Evolutionary conservation across 2,113 vertebrate genomes (phyloP), one percentile per base, ranked within the genome.

Genomic region (Falco punctatus): DNA sequence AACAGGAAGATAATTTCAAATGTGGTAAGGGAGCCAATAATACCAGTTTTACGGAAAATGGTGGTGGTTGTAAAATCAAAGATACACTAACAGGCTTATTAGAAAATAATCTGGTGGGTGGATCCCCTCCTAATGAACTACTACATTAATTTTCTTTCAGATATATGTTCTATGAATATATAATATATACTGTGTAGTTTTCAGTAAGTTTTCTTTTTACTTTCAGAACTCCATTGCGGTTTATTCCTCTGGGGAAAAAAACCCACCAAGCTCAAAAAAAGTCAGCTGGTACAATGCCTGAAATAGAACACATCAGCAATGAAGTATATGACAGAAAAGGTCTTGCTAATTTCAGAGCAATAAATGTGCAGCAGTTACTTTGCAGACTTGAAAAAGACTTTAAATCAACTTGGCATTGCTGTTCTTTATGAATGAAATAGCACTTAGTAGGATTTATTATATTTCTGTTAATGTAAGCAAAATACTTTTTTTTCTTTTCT

Each of bases 221-320:
- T 57, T 35, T 77, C 10, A 32, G 33, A 70, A n/a, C 42, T 78
- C 46, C 54, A 33, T 1, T 13, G n/a, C 28, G 26, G 5, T 77
- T 89, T 94, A 48, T 65, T 52, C 33, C 46, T 82, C 20, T 35
- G 62, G 52, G 19, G 0, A 0, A 15, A 33, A 23, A 19, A 13
- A 10, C 1, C 1, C 35, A 72, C 4, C 20, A 62, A 32, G 7
- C 11, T 21, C 51, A 22, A 28, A 44, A 66, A 20, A 1, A 1
- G 77, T 28, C 15, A 49, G 4, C 38, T 66, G 48, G 9, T 65
- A 21, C 18, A 62, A 19, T 33, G 35, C 33, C 42, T 84, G 51
- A 61, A 65, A 32, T 32, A 10, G 4, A 75, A 21, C 14, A 19
- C 21, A 46, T 49, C 6, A 78, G 22, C 59, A 81, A 14, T 40